Conservation (phyloP, 1,140 invertebrate species). For the Drosophila ercepeae region DNA sequence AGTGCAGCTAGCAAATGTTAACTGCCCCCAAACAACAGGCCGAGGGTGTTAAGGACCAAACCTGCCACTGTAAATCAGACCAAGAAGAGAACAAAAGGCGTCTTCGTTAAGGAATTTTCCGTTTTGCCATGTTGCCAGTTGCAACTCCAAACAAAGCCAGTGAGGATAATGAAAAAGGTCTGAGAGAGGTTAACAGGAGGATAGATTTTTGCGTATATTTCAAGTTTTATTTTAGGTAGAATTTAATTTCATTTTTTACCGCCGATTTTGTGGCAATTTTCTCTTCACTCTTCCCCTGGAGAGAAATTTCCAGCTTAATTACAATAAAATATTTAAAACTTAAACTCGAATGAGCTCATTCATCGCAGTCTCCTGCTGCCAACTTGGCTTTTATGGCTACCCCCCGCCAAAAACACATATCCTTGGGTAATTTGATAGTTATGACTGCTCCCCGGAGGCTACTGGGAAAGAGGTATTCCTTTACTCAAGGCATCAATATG, state of each 20-base stretch:
- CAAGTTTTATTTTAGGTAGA: too few species aligned
- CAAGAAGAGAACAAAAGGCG: slow-evolving; percentile 45
- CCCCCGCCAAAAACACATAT: slow-evolving; percentile 54
- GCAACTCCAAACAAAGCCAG: slow-evolving; percentile 15
- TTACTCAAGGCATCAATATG: slow-evolving; percentile 24
- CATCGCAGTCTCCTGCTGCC: background rate
- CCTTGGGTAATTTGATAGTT: slow-evolving; percentile 75
- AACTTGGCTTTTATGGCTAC: slow-evolving; percentile 48
- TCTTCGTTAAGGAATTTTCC: slow-evolving; percentile 36
- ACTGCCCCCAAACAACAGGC: slow-evolving; percentile 42
- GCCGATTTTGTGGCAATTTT: too few species aligned
- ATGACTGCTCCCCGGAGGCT: slow-evolving; percentile 20
- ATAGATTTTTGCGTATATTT: too few species aligned
- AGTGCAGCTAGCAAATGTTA: slow-evolving; percentile 77
- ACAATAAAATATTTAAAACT: slow-evolving; percentile 75
- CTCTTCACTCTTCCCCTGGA: slow-evolving; percentile 51
- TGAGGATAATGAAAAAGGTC: background rate
- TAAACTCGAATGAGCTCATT: background rate
- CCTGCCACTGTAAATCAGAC: slow-evolving; percentile 68
- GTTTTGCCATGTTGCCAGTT: slow-evolving; percentile 1
- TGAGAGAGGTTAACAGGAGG: too few species aligned
- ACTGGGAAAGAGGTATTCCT: background rate
- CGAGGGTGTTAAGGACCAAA: slow-evolving; percentile 17
- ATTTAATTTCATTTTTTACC: too few species aligned
- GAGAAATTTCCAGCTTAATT: slow-evolving; percentile 72